Base-by-base conservation (phyloP, 2,113 vertebrate genomes). In the Pelmatolapia mariae region DNA sequence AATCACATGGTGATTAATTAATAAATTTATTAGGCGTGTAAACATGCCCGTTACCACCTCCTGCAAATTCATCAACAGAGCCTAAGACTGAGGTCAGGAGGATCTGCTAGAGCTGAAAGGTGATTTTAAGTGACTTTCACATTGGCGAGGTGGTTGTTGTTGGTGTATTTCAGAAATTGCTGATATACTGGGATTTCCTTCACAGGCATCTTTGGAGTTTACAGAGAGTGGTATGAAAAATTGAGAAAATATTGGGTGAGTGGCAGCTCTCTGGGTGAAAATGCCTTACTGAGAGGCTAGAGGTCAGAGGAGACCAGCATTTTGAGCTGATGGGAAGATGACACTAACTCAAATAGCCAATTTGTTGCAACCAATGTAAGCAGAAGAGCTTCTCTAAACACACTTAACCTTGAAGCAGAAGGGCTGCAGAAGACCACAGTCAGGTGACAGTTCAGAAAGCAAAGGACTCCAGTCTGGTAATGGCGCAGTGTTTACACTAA, bases 201-300 rank as follows among this genome's bases (percentile, higher is more conserved):
- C 40, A 29, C 22, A 29, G 9, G 40, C 6, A 29, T 47, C 6
- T 47, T 45, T 29, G 24, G 40, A 10, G 68, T 47, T 76, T 76
- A 76, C 24, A 76, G 40, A 47, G 24, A 76, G 15, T 11, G 6
- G 24, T 50, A 7, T 29, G 43, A 47, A 47, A 5, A 76, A 47
- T 0, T 10, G 38, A 71, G 43, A 29, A 19, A 50, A 50, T 47
- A 19, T 19, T 29, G 43, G 29, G 24, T 19, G 43, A 12, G 43
- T 47, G 24, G 0, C 22, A 50, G 10, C 50, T 19, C 4, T 76
- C 0, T 29, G 15, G 0, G 2, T 45, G 24, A 29, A 47, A 47
- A 47, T 29, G 9, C 3, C 5, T 16, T 26, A 26, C 38, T 47
- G 40, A 4, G 36, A 40, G 12, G n/a, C 3, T 40, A 43, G 66